Evolutionary conservation across 2,797 vertebrate genomes (phyloP).

Genomic region (Lithobates sylvaticus): DNA sequence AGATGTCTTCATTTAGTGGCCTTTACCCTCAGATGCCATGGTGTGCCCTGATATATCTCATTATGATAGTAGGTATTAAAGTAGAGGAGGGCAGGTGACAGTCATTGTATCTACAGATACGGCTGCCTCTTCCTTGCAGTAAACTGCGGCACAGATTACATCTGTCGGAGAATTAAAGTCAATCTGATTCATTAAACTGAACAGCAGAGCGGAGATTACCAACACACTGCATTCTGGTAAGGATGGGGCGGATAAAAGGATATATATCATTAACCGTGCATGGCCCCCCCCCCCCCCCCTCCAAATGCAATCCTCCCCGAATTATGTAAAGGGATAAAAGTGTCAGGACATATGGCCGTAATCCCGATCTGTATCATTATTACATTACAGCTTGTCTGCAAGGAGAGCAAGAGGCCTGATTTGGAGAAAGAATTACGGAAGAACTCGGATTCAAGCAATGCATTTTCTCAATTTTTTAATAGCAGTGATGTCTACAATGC

Average conservation of each 20-base stretch:
- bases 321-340: constrained; percentile 69
- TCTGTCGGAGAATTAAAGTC: constrained; percentile 76
- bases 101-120: neutral
- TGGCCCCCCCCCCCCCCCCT: neutral
- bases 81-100: neutral
- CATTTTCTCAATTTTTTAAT: too few relatives aligned
- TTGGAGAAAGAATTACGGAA: neutral
- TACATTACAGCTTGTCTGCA: constrained; percentile 21
- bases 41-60: neutral
- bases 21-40: too few relatives aligned
- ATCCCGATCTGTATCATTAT: constrained; percentile 35
- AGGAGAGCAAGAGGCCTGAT: neutral
- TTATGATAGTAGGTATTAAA: neutral
- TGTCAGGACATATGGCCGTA: constrained; percentile 21
- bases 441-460: too few relatives aligned
- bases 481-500: too few relatives aligned
- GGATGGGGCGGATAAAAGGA: constrained; percentile 37
- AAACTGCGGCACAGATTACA: constrained; percentile 71
- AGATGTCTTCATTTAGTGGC: too few relatives aligned
- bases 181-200: constrained; percentile 76
- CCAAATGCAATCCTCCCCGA: constrained; percentile 18
- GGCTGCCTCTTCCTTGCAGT: neutral
- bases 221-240: constrained; percentile 69
- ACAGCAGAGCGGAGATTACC: constrained; percentile 71
- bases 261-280: constrained; percentile 19